A percentile compares a stretch with the other conserved stretches of the same genome.
Conservation (phyloP, 92 coral and sea anemone genomes). For the Bergia puertoricense region DNA sequence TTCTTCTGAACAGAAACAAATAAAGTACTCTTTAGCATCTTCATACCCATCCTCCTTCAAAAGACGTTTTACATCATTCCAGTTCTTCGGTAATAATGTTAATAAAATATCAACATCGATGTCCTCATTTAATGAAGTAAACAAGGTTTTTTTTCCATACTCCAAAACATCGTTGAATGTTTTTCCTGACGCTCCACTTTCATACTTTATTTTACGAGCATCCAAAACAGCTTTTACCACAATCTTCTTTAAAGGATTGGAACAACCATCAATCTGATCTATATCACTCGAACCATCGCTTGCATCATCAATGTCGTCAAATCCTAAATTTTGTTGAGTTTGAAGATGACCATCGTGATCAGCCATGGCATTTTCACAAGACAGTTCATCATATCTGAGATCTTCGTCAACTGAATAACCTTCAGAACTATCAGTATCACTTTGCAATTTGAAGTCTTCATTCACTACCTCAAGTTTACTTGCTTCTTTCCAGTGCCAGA, state of each 20-base stretch:
- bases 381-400: too few relatives aligned
- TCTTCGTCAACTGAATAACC: too few relatives aligned
- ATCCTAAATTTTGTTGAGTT: too few relatives aligned
- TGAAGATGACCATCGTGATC: too few relatives aligned
- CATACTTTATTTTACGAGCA: constrained; percentile 65
- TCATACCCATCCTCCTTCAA: constrained; percentile 74
- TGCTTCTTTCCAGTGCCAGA: constrained; percentile 64
- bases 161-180: constrained; percentile 72
- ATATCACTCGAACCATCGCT: neutral
- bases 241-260: constrained; percentile 52
- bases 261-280: constrained; percentile 2
- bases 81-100: constrained; percentile 60
- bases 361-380: too few relatives aligned
- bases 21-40: constrained; percentile 57
- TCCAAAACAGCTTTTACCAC: constrained; percentile 69
- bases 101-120: constrained; percentile 59
- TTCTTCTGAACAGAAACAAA: constrained; percentile 66
- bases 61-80: constrained; percentile 56
- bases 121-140: constrained; percentile 48
- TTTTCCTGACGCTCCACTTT: constrained; percentile 64
- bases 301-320: too few relatives aligned
- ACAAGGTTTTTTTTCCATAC: constrained; percentile 60
- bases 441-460: too few relatives aligned
- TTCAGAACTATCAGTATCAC: too few relatives aligned
- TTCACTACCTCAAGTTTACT: neutral